Evolutionary conservation across 2,797 vertebrate genomes (phyloP), one percentile per base, ranked within the genome.

Genomic region (Notolepis coatsorum): DNA sequence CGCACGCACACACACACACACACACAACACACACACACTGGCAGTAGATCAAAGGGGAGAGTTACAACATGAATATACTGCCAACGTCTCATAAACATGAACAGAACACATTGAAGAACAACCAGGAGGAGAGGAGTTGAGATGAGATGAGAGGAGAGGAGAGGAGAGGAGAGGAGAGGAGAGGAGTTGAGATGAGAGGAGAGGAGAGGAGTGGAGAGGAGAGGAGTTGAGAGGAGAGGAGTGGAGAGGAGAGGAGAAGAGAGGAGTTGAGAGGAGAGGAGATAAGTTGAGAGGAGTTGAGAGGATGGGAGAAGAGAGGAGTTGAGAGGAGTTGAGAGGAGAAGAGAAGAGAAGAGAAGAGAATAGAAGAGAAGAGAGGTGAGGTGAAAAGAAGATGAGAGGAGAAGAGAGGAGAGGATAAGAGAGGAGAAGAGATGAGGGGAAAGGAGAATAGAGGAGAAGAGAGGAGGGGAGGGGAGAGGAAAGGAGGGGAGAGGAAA

Each of bases 11-110:
- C 54, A 31, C 39, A 31, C 41, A 23, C 54, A 31, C 54, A 45
- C 39, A 31, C 27, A 63, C 63, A 25, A 28, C 37, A 28, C 53
- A 28, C 31, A 35, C n/a, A 50, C 39, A 33, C 15, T 79, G 79
- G 79, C 75, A 82, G 68, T 80, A 84, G 81, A 80, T 85, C 82
- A 82, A 69, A 84, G 80, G 68, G 65, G 79, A 66, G 30, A 13
- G 68, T 66, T 60, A 75, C 48, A 65, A 67, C 80, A 63, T 71
- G 42, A 18, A 56, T 68, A 65, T 67, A 72, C 72, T 86, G 83
- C 73, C 80, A 87, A 51, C 49, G 59, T 71, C 73, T 75, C 53
- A 73, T 54, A 53, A 66, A 68, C 53, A 73, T 54, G 51, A 66
- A 68, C 54, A 56, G 67, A 76, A 73, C 56, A 56, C 54, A 68